phyloP scores from a whole-genome alignment of 2,888 invertebrate genomes.

The Leistus spinibarbis region DNA sequence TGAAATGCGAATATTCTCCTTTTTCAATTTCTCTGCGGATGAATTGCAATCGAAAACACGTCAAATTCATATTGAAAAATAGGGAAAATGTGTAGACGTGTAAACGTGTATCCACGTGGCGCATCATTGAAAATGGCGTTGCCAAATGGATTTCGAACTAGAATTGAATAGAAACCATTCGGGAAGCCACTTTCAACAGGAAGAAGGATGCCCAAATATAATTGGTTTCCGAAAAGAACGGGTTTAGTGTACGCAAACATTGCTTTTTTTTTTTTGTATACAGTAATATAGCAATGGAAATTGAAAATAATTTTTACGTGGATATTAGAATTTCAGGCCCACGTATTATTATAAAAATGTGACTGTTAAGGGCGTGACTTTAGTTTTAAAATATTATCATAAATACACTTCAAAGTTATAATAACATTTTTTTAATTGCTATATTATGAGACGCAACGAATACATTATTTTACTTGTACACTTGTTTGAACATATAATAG shows the following conservation, averaged over 20 bases:
- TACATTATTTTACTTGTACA: no score
- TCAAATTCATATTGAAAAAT: neutral
- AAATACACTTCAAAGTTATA: no score
- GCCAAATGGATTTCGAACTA: slow-evolving; percentile 11
- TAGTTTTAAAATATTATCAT: no score
- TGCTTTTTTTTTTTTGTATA: neutral
- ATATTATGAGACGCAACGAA: no score
- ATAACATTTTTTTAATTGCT: no score
- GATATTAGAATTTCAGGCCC: neutral
- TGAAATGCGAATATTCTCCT: neutral
- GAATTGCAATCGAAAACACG: neutral
- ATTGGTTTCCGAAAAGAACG: neutral
- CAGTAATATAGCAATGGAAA: neutral
- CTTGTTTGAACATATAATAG: no score
- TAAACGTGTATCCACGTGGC: neutral
- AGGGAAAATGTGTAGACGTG: neutral
- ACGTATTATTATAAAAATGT: neutral
- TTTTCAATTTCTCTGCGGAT: slow-evolving; percentile 5
- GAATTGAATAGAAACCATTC: slow-evolving; percentile 7
- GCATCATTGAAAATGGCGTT: neutral
- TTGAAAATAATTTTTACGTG: neutral
- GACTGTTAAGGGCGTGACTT: neutral
- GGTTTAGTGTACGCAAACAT: neutral
- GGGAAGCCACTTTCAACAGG: slow-evolving; percentile 3
- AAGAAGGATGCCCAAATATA: slow-evolving; percentile 3